phyloP scores from a whole-genome alignment of 2,797 vertebrate species.

The Spizella passerina region DNA sequence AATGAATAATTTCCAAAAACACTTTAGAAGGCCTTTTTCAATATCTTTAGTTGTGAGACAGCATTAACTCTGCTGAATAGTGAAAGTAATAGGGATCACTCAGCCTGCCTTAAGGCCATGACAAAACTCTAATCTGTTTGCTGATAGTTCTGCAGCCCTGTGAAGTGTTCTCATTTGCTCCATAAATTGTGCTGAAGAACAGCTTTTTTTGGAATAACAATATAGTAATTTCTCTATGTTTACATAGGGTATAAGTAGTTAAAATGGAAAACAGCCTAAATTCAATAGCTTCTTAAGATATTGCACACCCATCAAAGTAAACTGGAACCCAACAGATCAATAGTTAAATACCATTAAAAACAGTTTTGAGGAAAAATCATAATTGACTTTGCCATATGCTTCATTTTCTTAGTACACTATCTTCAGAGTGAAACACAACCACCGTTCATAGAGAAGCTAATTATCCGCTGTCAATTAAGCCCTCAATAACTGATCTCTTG shows the following conservation, averaged over 20 bases:
- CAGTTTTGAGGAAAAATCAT: constrained; percentile 53
- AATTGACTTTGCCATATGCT: constrained; percentile 68
- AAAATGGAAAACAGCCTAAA: neutral
- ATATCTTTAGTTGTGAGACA: neutral
- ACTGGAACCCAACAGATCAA: constrained; percentile 63
- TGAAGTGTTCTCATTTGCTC: neutral
- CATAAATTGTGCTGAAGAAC: neutral
- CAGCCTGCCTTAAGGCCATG: neutral
- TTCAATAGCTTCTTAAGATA: neutral
- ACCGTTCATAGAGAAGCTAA: constrained; percentile 61
- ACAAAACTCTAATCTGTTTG: neutral
- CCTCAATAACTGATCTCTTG: constrained; percentile 63
- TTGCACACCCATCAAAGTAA: constrained; percentile 38
- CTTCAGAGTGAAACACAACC: constrained; percentile 57
- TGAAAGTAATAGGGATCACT: neutral
- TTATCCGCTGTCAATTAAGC: constrained; percentile 62
- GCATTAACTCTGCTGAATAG: neutral
- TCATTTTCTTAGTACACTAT: constrained; percentile 15
- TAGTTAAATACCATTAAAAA: constrained; percentile 65
- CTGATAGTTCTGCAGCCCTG: neutral
- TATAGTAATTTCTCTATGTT: neutral
- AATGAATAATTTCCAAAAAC: neutral
- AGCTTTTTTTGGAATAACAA: neutral
- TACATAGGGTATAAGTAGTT: constrained; percentile 15
- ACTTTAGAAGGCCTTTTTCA: neutral